phyloP scores from a whole-genome alignment of 2,113 vertebrate species.

The Pteruthius melanotis region DNA sequence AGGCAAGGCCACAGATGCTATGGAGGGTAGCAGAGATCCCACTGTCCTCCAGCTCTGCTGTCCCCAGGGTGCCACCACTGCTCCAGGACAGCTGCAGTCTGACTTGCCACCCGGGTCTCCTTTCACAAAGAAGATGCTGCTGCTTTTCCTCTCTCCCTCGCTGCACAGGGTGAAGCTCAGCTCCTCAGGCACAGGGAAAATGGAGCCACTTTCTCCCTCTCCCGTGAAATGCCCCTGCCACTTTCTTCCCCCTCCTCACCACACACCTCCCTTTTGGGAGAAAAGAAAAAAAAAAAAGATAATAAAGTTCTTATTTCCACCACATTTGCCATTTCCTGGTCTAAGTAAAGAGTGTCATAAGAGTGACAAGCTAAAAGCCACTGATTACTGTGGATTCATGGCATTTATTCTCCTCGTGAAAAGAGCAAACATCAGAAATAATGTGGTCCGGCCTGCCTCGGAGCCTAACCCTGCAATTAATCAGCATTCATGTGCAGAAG shows the following conservation, averaged over 20 bases:
- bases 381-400: conserved; percentile 72
- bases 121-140: background rate
- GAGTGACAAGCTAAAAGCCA: conserved; percentile 73
- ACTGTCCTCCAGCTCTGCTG: background rate
- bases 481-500: conserved; percentile 67
- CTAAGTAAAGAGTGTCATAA: conserved; percentile 73
- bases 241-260: background rate
- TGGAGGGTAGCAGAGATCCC: background rate
- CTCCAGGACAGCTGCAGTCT: background rate
- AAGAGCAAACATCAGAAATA: conserved; percentile 73
- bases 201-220: background rate
- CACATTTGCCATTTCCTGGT: conserved; percentile 73
- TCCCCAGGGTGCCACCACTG: background rate
- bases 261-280: conserved; percentile 18
- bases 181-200: background rate
- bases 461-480: conserved; percentile 75
- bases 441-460: conserved; percentile 66
- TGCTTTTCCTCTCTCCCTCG: background rate
- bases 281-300: conserved; percentile 14
- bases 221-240: background rate
- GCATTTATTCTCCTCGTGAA: conserved; percentile 68
- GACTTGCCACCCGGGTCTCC: rapidly evolving
- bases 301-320: conserved; percentile 74
- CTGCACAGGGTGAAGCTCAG: background rate
- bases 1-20: background rate